Conservation (phyloP, 2,888 invertebrate genomes). For the Drosophila trichaetosa region DNA sequence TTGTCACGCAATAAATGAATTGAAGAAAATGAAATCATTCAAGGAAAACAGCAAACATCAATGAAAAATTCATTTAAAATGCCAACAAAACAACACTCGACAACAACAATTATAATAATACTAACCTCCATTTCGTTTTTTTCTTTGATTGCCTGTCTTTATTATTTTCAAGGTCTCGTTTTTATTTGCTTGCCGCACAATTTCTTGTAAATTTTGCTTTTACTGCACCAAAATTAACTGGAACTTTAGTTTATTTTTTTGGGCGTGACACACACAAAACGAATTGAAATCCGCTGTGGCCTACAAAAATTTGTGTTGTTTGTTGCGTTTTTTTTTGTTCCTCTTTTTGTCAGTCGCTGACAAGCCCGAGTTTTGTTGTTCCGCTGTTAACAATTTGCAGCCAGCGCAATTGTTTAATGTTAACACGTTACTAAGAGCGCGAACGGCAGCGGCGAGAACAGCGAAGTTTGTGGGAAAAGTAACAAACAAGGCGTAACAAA, state of each 20-base stretch:
- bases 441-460: constrained; percentile 38
- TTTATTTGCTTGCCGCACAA: constrained; percentile 49
- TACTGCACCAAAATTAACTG: constrained; percentile 53
- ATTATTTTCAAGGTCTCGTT: constrained; percentile 48
- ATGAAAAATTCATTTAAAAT: constrained; percentile 59
- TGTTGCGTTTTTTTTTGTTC: constrained; percentile 34
- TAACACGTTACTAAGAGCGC: constrained; percentile 48
- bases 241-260: constrained; percentile 46
- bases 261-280: constrained; percentile 72
- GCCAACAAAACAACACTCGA: constrained; percentile 17
- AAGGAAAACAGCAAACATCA: constrained; percentile 70
- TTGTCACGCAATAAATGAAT: constrained; percentile 59
- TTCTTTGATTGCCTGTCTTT: constrained; percentile 37
- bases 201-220: constrained; percentile 45
- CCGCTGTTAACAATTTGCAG: constrained; percentile 46
- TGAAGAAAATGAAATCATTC: constrained; percentile 77
- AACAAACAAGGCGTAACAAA: constrained; percentile 55
- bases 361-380: constrained; percentile 35
- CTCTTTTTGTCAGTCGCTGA: constrained; percentile 29
- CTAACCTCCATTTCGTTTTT: constrained; percentile 74
- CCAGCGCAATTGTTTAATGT: constrained; percentile 68
- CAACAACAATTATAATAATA: constrained; percentile 42
- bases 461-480: constrained; percentile 42
- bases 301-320: constrained; percentile 50
- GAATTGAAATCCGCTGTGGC: constrained; percentile 47